A percentile compares a stretch with the other conserved stretches of the same genome.
Conservation (phyloP, 2,113 vertebrate species). For the Chitala chitala region DNA sequence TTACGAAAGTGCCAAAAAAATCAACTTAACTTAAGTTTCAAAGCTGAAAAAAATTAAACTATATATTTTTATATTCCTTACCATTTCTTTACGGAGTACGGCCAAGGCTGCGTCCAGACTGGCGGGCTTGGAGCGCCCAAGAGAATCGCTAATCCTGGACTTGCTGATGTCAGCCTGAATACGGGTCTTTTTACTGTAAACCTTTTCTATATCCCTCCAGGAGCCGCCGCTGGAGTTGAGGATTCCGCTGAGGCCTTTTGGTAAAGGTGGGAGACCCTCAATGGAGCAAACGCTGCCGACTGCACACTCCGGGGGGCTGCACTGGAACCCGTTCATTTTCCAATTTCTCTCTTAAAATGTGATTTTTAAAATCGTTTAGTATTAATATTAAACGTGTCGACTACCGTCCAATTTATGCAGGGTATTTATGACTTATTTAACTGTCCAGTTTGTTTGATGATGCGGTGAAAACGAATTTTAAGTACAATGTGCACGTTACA, state of each 20-base stretch:
- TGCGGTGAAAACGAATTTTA: too few relatives aligned
- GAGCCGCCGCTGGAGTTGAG: slow-evolving; percentile 71
- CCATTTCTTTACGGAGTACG: slow-evolving; percentile 72
- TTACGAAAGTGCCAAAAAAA: too few relatives aligned
- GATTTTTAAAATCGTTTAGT: neutral
- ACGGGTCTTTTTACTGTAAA: slow-evolving; percentile 66
- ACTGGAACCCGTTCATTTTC: slow-evolving; percentile 55
- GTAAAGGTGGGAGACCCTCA: slow-evolving; percentile 65
- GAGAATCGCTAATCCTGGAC: slow-evolving; percentile 48
- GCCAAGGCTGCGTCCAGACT: slow-evolving; percentile 68
- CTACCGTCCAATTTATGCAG: too few relatives aligned
- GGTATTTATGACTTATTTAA: too few relatives aligned
- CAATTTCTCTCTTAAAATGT: neutral
- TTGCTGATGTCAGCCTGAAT: slow-evolving; percentile 71
- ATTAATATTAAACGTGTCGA: too few relatives aligned
- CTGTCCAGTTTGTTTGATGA: too few relatives aligned
- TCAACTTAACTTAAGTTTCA: too few relatives aligned
- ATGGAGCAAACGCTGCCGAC: slow-evolving; percentile 42
- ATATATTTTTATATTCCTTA: too few relatives aligned
- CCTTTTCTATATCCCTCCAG: slow-evolving; percentile 68
- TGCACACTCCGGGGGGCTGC: slow-evolving; percentile 36
- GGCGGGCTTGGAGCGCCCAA: slow-evolving; percentile 46
- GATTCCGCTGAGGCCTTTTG: slow-evolving; percentile 70
- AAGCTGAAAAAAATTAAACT: too few relatives aligned
- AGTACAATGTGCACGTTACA: too few relatives aligned